phyloP scores from a whole-genome alignment of 2,888 invertebrate genomes.

The Hoplodrina blanda region DNA sequence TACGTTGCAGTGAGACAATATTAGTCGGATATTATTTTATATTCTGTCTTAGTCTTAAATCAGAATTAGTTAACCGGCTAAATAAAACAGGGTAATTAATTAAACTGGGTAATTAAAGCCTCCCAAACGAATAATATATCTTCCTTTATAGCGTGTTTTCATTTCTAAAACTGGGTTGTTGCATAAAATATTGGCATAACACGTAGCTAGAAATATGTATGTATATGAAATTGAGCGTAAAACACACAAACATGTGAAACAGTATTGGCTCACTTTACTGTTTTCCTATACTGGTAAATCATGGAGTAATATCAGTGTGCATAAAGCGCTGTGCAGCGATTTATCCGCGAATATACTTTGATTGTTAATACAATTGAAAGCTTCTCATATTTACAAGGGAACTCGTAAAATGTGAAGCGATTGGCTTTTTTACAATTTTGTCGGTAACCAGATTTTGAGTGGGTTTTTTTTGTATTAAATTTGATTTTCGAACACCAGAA shows the following conservation, averaged over 20 bases:
- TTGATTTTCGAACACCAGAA: too few species aligned
- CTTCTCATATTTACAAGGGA: not conserved
- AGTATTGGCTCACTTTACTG: slow-evolving; percentile 53
- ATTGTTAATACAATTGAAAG: slow-evolving; percentile 50
- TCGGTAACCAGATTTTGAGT: not conserved
- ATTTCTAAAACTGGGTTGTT: slow-evolving; percentile 52
- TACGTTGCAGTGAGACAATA: too few species aligned
- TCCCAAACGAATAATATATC: slow-evolving; percentile 43
- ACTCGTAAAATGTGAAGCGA: not conserved
- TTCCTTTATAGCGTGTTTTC: slow-evolving; percentile 49
- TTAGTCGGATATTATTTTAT: too few species aligned
- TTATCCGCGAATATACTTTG: slow-evolving; percentile 50
- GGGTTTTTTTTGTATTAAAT: not conserved
- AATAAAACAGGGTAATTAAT: slow-evolving; percentile 34
- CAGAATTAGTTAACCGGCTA: not conserved
- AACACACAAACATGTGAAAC: slow-evolving; percentile 52
- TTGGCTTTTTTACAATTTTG: not conserved
- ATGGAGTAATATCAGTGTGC: slow-evolving; percentile 37
- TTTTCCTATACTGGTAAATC: slow-evolving; percentile 52
- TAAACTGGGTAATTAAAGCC: slow-evolving; percentile 44
- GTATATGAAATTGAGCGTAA: slow-evolving; percentile 57
- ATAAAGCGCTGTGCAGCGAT: slow-evolving; percentile 46
- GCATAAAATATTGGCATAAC: slow-evolving; percentile 42
- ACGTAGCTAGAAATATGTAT: slow-evolving; percentile 41
- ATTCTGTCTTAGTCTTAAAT: not conserved